Conservation (phyloP, 2,797 vertebrate species). For the Synaphobranchus kaupii region DNA sequence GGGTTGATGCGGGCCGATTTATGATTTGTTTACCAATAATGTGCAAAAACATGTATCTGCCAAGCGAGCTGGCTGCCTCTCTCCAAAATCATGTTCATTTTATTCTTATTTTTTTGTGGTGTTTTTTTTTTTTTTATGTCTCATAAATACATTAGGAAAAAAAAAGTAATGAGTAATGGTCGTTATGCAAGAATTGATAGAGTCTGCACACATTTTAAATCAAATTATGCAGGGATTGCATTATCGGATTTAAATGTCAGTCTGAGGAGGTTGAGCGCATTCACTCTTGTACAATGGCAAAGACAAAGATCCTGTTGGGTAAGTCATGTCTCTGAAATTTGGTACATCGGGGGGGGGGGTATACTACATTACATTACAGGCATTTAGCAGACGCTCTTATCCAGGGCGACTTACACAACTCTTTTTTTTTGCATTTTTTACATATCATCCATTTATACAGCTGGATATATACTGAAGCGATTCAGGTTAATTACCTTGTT, state of each 20-base stretch:
- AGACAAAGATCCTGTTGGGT: background rate
- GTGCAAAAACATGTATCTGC: constrained; percentile 9
- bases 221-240: background rate
- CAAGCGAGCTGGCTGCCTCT: background rate
- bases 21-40: constrained; percentile 13
- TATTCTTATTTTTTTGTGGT: background rate
- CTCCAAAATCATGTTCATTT: background rate
- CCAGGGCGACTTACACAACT: no score
- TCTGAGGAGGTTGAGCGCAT: background rate
- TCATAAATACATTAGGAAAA: background rate
- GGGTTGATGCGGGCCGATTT: constrained; percentile 21
- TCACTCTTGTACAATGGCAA: background rate
- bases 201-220: background rate
- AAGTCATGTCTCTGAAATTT: background rate
- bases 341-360: background rate
- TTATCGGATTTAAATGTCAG: background rate
- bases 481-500: no score
- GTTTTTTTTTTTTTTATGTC: background rate
- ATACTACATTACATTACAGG: no score
- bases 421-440: no score
- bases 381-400: no score
- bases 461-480: no score
- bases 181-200: background rate
- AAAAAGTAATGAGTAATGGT: background rate
- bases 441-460: no score